These are phyloP conservation scores for Psettodes erumei DNA, from an alignment of 2,113 vertebrate genomes.

Conservation along the genomic window DNA sequence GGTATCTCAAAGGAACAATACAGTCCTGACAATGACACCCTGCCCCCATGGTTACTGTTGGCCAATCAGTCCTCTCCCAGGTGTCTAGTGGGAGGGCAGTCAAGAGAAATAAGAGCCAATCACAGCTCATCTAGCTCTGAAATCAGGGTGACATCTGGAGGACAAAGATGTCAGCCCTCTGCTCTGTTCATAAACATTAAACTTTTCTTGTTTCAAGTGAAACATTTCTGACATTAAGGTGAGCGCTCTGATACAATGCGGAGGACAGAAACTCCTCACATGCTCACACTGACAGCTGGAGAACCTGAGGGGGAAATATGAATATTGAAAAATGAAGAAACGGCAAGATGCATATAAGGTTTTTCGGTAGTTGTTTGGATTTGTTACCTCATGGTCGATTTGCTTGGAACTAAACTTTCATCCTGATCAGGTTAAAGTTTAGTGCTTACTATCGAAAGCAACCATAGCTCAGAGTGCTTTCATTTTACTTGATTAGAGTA, in stretches of 20 bases:
- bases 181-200: conserved; percentile 50
- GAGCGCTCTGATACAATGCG: conserved; percentile 26
- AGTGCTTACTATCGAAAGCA: conserved; percentile 41
- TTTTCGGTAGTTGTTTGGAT: conserved; percentile 38
- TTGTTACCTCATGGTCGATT: conserved; percentile 40
- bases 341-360: conserved; percentile 6
- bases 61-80: conserved; percentile 46
- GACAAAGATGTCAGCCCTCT: conserved; percentile 36
- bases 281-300: conserved; percentile 48
- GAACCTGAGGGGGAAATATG: not conserved
- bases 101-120: conserved; percentile 61
- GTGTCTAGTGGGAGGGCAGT: conserved; percentile 65
- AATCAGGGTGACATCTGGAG: conserved; percentile 25
- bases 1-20: conserved; percentile 98
- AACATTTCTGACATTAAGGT: conserved; percentile 25
- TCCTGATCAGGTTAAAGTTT: conserved; percentile 26
- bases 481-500: conserved; percentile 32
- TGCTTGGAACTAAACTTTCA: conserved; percentile 37
- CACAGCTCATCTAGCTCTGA: conserved; percentile 51
- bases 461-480: conserved; percentile 30
- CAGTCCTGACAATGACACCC: conserved; percentile 90
- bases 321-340: conserved; percentile 35
- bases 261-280: conserved; percentile 35
- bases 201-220: conserved; percentile 47
- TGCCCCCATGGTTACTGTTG: conserved; percentile 37